Base-by-base conservation (phyloP, 2,888 invertebrate genomes). In the Theodoxus fluviatilis region DNA sequence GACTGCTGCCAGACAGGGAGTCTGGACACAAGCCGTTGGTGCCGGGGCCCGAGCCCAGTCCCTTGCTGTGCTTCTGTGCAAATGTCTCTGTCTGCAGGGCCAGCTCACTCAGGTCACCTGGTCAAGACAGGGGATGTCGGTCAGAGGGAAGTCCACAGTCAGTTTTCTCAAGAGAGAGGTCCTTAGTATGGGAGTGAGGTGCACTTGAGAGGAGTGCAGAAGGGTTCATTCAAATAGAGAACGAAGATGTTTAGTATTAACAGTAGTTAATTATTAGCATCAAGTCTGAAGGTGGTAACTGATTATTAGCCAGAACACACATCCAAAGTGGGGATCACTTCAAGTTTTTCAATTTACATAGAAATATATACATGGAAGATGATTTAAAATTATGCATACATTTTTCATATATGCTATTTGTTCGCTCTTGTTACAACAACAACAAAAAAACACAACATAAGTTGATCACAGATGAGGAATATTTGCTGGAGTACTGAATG, bases 21-120 rank as follows among this genome's bases (percentile, higher is more conserved):
- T 82, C 81, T 1, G 80, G 78, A 15, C 79, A 76, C 66, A 79
- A 74, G 52, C 75, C 69, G 28, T 67, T 74, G 18, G 65, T 61
- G 47, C 40, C 31, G 33, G 40, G 12, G 71, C 69, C 43, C 68
- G 55, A n/a, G 52, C 74, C 75, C n/a, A 75, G 67, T 1, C 71
- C 40, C 71, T 79, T 78, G 52, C 67, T 68, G 52, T 79, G 79
- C 71, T 81, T 81, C 74, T 80, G 79, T 22, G 82, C 83, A 78
- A 85, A 85, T 63, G 74, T 76, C 69, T 82, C 81, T 2, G 84
- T 85, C 77, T 84, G 84, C 47, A 81, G 75, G 67, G 84, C 80
- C 65, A 84, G 75, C 71, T 84, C 84, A 59, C 76, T 80, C 22
- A 85, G 75, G 75, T 85, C 84, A 65, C 78, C 81, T 81, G 71